Evolutionary conservation across 1,140 invertebrate genomes (phyloP).

Genomic region (Acyrthosiphon pisum): DNA sequence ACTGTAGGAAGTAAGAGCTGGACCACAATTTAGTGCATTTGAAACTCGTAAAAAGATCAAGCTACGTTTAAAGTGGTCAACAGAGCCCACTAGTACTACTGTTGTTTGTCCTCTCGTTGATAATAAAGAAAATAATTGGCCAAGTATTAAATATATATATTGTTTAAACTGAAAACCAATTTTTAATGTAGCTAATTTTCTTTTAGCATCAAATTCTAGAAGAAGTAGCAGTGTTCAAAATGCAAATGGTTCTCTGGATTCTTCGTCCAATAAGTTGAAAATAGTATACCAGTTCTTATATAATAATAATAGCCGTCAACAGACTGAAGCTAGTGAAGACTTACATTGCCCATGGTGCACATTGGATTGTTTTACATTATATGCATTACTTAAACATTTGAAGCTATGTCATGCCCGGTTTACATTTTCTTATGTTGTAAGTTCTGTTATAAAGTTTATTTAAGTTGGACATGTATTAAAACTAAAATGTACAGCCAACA

Average conservation of each 20-base stretch:
- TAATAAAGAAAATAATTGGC: slow-evolving; percentile 56
- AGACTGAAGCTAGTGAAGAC: slow-evolving; percentile 92
- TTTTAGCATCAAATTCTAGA: slow-evolving; percentile 46
- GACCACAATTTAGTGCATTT: slow-evolving; percentile 55
- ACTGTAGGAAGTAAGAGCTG: slow-evolving; percentile 40
- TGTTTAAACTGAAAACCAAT: background rate
- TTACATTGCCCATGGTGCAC: slow-evolving; percentile 95
- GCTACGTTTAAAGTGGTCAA: slow-evolving; percentile 49
- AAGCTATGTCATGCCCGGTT: slow-evolving; percentile 93
- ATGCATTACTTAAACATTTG: slow-evolving; percentile 90
- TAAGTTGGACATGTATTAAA: background rate
- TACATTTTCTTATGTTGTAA: slow-evolving; percentile 89
- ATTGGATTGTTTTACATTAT: slow-evolving; percentile 84
- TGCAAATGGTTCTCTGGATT: slow-evolving; percentile 44
- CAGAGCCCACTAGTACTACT: slow-evolving; percentile 31
- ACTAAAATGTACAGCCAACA: slow-evolving; percentile 71
- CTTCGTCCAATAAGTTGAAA: slow-evolving; percentile 64
- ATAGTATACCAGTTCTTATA: slow-evolving; percentile 96
- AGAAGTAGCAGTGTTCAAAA: slow-evolving; percentile 45
- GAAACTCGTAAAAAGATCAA: slow-evolving; percentile 50
- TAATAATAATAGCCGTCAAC: slow-evolving; percentile 92
- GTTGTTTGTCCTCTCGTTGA: slow-evolving; percentile 40
- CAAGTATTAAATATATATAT: slow-evolving; percentile 39
- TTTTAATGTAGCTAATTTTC: background rate
- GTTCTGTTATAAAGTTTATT: slow-evolving; percentile 61